Evolutionary conservation across 2,113 vertebrate genomes (phyloP).

Genomic region (Elgaria multicarinata): DNA sequence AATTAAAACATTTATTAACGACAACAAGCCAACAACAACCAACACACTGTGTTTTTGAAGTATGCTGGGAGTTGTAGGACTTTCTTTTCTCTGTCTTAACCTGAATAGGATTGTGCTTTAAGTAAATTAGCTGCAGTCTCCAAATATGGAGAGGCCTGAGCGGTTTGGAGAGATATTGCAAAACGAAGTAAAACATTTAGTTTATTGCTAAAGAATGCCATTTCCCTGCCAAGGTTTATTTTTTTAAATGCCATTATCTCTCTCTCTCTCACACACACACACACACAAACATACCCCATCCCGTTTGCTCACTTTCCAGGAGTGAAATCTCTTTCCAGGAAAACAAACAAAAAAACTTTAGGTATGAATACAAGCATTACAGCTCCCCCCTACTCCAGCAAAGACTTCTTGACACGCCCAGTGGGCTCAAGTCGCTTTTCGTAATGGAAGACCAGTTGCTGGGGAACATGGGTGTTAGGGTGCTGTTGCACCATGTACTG

Average conservation of each 20-base stretch:
- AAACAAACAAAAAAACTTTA: too few relatives aligned
- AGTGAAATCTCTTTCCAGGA: not conserved
- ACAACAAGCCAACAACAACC: too few relatives aligned
- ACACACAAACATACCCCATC: too few relatives aligned
- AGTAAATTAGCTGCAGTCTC: not conserved
- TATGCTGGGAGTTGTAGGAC: too few relatives aligned
- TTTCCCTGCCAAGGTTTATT: slow-evolving; percentile 40
- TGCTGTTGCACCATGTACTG: too few relatives aligned
- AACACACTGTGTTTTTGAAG: too few relatives aligned
- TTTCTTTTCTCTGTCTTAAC: too few relatives aligned
- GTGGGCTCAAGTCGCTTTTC: fast-evolving
- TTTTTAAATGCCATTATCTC: slow-evolving; percentile 27
- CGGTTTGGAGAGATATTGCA: not conserved
- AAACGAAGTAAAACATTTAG: slow-evolving; percentile 25
- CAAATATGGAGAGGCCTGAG: not conserved
- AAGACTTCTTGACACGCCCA: not conserved
- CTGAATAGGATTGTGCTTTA: too few relatives aligned
- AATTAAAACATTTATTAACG: too few relatives aligned
- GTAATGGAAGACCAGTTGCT: not conserved
- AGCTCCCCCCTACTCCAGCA: not conserved
- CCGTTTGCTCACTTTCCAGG: slow-evolving; percentile 25
- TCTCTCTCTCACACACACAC: not conserved
- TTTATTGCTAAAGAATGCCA: slow-evolving; percentile 52
- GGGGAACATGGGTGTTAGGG: too few relatives aligned
- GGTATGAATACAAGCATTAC: not conserved